These are phyloP conservation scores for Oxygymnocypris stewartii DNA, from an alignment of 2,113 vertebrate genomes.

Conservation along the genomic window DNA sequence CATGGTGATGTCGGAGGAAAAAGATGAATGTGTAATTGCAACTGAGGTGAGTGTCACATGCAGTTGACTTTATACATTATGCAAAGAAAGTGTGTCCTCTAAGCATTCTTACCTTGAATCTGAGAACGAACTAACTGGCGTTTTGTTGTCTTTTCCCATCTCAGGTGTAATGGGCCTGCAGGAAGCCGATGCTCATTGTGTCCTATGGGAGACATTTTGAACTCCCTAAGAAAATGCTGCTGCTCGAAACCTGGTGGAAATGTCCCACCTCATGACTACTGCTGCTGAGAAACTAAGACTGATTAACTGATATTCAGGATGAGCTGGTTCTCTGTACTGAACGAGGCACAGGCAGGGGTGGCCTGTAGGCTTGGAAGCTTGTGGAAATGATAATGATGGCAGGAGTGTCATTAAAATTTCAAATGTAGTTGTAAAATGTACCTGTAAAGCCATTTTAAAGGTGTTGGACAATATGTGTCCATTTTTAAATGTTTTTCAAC, in stretches of 20 bases:
- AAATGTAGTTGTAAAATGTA: conserved; percentile 57
- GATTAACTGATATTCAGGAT: conserved; percentile 87
- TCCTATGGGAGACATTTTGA: conserved; percentile 84
- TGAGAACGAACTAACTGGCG: conserved; percentile 9
- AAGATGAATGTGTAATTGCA: conserved; percentile 97
- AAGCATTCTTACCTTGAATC: neutral
- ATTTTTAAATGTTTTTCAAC: conserved; percentile 22
- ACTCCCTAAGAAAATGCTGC: conserved; percentile 87
- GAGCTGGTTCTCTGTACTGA: conserved; percentile 96
- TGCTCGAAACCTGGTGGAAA: conserved; percentile 90
- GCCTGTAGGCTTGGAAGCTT: conserved; percentile 74
- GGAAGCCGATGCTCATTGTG: conserved; percentile 80
- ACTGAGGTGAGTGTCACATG: conserved; percentile 85
- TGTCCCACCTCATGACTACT: conserved; percentile 88
- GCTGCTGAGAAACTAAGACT: conserved; percentile 85
- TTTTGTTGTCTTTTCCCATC: conserved; percentile 21
- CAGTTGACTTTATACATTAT: neutral
- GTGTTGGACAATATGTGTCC: conserved; percentile 60
- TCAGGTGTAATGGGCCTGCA: conserved; percentile 85
- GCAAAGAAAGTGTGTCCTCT: neutral
- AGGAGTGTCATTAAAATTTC: conserved; percentile 61
- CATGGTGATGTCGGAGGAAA: conserved; percentile 95
- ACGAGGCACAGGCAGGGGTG: conserved; percentile 79
- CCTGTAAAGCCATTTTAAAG: conserved; percentile 60
- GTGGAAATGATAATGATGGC: conserved; percentile 51